Evolutionary conservation across 2,888 invertebrate genomes (phyloP), one percentile per base, ranked within the genome.

Genomic region (Lasioglossum zephyrum): DNA sequence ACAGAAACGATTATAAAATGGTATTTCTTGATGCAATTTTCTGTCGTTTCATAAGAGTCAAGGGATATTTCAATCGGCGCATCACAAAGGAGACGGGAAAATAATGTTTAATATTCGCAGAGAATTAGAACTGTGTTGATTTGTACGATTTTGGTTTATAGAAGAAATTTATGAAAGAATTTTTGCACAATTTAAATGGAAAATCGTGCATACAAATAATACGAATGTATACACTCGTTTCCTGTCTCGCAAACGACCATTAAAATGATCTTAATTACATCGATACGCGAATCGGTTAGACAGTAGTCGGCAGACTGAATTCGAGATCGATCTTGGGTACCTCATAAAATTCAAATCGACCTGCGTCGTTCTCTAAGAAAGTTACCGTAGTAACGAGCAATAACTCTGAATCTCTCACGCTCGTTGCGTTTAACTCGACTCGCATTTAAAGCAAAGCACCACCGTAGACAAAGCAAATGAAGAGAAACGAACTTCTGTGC

Each of bases 401-500:
- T 72, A 72, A 41, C 44, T 73, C n/a, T 13, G 47, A 73, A 47
- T 26, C 44, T 74, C 36, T 39, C 39, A 13, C 36, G 53, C 73
- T 31, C 74, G 39, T 53, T 53, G 53, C n/a, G 75, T 60, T 75
- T 26, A 60, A 41, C 39, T 60, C 18, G 39, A 22, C 26, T 22
- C 53, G 26, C 16, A 36, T 36, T 72, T 73, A 53, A 47, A 26
- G 72, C 36, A 31, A 49, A 63, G 31, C 41, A 13, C 22, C n/a
- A 1, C 22, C 36, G 22, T 39, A 77, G n/a, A 47, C 66, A 22
- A 77, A n/a, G 31, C 36, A 77, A 47, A 66, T 31, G 63, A 57
- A 44, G n/a, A 57, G 39, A 49, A 74, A 53, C n/a, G 41, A 77
- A 75, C 26, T 53, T 49, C 73, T 49, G 47, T 36, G 36, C 26